These are phyloP conservation scores for Oceanites oceanicus DNA, from an alignment of 2,113 vertebrate genomes.

Conservation along the genomic window DNA sequence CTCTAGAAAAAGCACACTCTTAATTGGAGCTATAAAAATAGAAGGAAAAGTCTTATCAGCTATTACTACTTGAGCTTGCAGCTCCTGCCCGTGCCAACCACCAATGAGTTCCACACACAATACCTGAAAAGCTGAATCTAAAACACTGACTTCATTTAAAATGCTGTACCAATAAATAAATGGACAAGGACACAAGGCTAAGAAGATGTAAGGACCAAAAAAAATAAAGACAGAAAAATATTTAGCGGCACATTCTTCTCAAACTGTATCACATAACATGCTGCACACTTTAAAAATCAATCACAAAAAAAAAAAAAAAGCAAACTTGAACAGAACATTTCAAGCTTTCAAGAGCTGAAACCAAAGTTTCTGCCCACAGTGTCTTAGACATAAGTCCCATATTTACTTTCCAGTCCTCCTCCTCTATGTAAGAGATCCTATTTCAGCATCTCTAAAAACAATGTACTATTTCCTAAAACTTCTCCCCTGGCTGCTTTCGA, in stretches of 20 bases:
- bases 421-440: neutral
- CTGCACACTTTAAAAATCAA: neutral
- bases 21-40: conserved; percentile 25
- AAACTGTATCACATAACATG: rapidly evolving
- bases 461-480: neutral
- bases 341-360: neutral
- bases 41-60: conserved; percentile 51
- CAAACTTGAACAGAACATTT: neutral
- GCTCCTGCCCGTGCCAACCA: neutral
- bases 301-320: neutral
- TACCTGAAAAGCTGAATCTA: neutral
- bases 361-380: neutral
- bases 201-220: neutral
- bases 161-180: neutral
- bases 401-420: neutral
- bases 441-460: neutral
- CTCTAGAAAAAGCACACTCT: neutral
- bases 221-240: neutral
- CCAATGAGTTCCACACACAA: neutral
- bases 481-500: neutral
- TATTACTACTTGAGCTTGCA: neutral
- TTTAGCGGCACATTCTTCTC: neutral
- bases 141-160: neutral
- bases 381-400: neutral
- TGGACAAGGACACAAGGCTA: neutral